Base-by-base conservation (phyloP, 2,797 vertebrate species). In the Anisognathus igniventris region DNA sequence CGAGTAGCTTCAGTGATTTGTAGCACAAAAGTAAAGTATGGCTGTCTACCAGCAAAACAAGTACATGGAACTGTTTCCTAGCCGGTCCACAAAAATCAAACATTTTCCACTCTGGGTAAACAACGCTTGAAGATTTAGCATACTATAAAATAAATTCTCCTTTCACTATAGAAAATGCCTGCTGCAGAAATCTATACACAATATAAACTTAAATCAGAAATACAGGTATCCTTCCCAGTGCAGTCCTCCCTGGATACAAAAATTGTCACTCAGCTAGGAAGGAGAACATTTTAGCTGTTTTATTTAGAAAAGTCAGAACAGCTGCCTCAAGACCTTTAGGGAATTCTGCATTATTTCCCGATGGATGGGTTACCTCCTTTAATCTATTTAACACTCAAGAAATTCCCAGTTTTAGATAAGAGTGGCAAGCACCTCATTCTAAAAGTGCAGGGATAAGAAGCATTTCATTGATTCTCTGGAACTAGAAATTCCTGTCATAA, bases 401-500 rank as follows among this genome's bases (percentile, higher is more conserved):
- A 86, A 91, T 76, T 79, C 47, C 54, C 56, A 28, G 35, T 89
- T 93, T 77, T 37, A 92, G 53, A 19, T 48, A 73, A 53, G 47
- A 90, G 61, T 19, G 62, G 56, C 56, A 51, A 65, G 62, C 47
- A 47, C 39, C 33, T 75, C n/a, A 4, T 60, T 87, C 48, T 70
- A 51, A 24, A 60, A 87, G 74, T 15, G 12, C 44, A 65, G 47
- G 80, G 57, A 48, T 60, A 54, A 89, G 70, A 80, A 82, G 64
- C 33, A 8, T 81, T 88, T 75, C 10, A 19, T 65, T 86, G 57
- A 86, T 90, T 92, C 93, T 92, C 87, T 88, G 67, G 61, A 92
- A 84, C 88, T 73, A 80, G 68, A 90, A 93, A 97, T 93, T 95
- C 96, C 85, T 74, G 89, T 92, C 95, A 45, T 97, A 95, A 93